Evolutionary conservation across 2,113 vertebrate species (phyloP).

Genomic region (Ceuthmochares aereus): DNA sequence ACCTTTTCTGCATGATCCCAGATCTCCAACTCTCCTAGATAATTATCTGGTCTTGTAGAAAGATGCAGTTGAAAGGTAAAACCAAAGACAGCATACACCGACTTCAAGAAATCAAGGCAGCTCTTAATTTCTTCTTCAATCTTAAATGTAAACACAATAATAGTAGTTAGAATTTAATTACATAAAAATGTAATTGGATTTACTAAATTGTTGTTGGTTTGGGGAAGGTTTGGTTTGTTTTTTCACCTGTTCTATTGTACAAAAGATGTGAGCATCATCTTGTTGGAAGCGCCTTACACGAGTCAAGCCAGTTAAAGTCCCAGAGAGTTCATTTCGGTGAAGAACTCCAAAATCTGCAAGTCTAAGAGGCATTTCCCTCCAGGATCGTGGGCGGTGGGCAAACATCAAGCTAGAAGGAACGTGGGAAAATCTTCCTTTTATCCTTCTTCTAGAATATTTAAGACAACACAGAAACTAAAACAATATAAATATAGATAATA

Average conservation of each 20-base stretch:
- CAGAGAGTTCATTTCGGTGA: constrained; percentile 92
- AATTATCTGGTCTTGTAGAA: constrained; percentile 92
- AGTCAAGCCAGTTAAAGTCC: constrained; percentile 88
- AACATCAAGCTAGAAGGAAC: constrained; percentile 88
- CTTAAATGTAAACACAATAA: constrained; percentile 72
- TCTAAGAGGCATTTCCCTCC: constrained; percentile 93
- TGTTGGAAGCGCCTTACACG: constrained; percentile 93
- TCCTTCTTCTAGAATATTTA: neutral
- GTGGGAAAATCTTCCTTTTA: neutral
- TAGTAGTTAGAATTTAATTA: neutral
- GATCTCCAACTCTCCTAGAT: constrained; percentile 85
- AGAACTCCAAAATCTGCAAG: constrained; percentile 95
- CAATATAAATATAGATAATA: neutral
- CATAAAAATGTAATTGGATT: neutral
- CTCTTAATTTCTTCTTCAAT: constrained; percentile 91
- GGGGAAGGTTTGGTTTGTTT: neutral
- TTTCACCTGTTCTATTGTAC: constrained; percentile 90
- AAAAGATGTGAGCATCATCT: constrained; percentile 97
- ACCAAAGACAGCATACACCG: constrained; percentile 89
- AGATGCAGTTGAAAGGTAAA: constrained; percentile 94
- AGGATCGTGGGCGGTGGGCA: constrained; percentile 90
- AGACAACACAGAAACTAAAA: neutral
- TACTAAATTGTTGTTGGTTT: neutral
- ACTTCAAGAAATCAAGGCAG: constrained; percentile 90
- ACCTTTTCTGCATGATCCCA: constrained; percentile 96